Conservation (phyloP, 2,113 vertebrate species). For the Phrynosoma blainvillii region DNA sequence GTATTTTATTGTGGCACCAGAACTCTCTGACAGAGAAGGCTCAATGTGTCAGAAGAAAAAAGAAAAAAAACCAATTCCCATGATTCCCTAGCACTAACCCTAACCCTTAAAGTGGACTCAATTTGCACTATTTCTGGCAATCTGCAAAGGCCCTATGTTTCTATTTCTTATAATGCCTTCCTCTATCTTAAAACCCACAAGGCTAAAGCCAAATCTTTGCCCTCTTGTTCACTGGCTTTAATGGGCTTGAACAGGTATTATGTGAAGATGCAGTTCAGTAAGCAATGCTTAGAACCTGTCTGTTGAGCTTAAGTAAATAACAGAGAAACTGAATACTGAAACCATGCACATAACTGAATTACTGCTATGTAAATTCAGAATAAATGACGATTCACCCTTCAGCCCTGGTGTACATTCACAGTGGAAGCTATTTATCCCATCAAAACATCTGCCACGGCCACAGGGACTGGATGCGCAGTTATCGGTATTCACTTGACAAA, state of each 20-base stretch:
- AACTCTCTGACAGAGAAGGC: too few relatives aligned
- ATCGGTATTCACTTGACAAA: conserved; percentile 81
- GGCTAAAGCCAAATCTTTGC: neutral
- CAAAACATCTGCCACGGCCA: conserved; percentile 81
- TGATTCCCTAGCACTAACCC: too few relatives aligned
- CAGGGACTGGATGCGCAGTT: conserved; percentile 85
- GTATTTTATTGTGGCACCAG: too few relatives aligned
- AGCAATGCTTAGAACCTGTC: conserved; percentile 1
- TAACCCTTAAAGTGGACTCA: too few relatives aligned
- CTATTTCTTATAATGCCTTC: neutral
- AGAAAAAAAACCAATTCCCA: too few relatives aligned
- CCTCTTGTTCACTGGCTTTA: neutral
- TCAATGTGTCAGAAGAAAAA: too few relatives aligned
- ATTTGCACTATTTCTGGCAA: too few relatives aligned
- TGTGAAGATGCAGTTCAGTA: neutral
- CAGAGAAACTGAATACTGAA: conserved; percentile 6
- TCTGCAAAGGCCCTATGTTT: neutral
- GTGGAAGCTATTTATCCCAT: conserved; percentile 79
- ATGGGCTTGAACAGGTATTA: neutral
- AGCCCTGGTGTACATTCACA: conserved; percentile 85
- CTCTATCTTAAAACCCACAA: neutral
- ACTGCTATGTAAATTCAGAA: conserved; percentile 8
- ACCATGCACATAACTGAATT: conserved; percentile 12
- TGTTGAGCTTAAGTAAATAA: conserved; percentile 7
- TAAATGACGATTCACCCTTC: conserved; percentile 76